A percentile compares a stretch with the other conserved stretches of the same genome.
phyloP scores from a whole-genome alignment of 1,140 invertebrate species.

The Neuroterus valhalla region DNA sequence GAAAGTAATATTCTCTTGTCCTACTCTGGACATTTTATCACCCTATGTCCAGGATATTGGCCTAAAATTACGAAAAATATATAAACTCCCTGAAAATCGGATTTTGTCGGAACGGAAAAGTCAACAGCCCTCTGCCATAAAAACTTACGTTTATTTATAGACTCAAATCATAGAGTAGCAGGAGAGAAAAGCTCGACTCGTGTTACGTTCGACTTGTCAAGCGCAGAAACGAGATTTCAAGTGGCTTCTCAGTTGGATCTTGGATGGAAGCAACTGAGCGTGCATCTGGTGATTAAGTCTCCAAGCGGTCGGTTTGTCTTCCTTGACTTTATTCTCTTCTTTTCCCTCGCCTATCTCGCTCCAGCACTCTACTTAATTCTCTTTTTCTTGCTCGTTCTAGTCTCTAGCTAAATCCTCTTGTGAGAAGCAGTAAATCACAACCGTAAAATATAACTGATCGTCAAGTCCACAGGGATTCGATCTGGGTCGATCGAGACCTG shows the following conservation, averaged over 20 bases:
- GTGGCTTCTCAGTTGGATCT: constrained; percentile 33
- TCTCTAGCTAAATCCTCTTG: constrained; percentile 26
- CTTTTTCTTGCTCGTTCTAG: constrained; percentile 33
- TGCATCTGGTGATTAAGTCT: background rate
- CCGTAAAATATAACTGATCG: constrained; percentile 60
- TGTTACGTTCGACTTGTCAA: constrained; percentile 9
- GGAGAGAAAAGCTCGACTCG: constrained; percentile 38
- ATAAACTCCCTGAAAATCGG: background rate
- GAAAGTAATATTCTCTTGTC: no score
- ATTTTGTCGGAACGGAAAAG: background rate
- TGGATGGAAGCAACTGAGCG: no score
- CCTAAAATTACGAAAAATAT: background rate
- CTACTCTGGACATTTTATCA: background rate
- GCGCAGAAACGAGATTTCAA: constrained; percentile 36
- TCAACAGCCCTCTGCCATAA: background rate
- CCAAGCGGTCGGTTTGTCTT: constrained; percentile 33
- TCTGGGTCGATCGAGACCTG: background rate
- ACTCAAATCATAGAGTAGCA: background rate
- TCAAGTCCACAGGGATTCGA: background rate
- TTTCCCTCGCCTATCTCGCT: constrained; percentile 20
- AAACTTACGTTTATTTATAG: no score
- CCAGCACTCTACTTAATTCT: background rate
- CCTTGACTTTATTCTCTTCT: constrained; percentile 45
- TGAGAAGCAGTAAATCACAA: constrained; percentile 56
- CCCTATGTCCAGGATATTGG: background rate